Conservation (phyloP, 2,888 invertebrate genomes). For the Globia sparganii region DNA sequence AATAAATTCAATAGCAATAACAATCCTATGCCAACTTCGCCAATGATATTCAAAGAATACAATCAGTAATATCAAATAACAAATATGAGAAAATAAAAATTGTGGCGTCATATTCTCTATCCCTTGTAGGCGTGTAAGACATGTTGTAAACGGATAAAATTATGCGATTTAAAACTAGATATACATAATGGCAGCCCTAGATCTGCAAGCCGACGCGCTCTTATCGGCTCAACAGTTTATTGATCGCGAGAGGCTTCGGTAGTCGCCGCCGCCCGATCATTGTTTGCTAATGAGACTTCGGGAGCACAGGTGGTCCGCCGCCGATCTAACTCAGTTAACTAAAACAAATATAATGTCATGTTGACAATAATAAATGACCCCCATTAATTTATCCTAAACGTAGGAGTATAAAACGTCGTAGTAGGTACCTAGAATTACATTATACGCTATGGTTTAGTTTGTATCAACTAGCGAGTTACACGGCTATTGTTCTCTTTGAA, state of each 20-base stretch:
- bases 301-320: constrained; percentile 80
- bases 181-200: constrained; percentile 62
- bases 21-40: background rate
- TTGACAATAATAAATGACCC: constrained; percentile 74
- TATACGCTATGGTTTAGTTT: constrained; percentile 37
- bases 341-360: constrained; percentile 81
- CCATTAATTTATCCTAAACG: constrained; percentile 73
- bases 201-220: constrained; percentile 53
- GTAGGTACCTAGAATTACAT: constrained; percentile 42
- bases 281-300: constrained; percentile 87
- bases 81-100: background rate
- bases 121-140: constrained; percentile 23
- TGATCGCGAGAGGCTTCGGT: constrained; percentile 76
- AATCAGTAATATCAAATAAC: background rate
- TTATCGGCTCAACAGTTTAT: constrained; percentile 78
- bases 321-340: constrained; percentile 71
- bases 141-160: constrained; percentile 15
- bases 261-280: constrained; percentile 79
- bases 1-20: constrained; percentile 11
- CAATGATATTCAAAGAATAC: background rate
- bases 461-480: constrained; percentile 56
- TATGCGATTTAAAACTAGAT: constrained; percentile 22
- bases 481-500: constrained; percentile 57
- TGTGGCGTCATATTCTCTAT: constrained; percentile 9
- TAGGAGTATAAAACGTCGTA: constrained; percentile 46